A percentile compares a stretch with the other conserved stretches of the same genome.
phyloP scores from a whole-genome alignment of 1,140 invertebrate genomes.

The Drosophila repleta region DNA sequence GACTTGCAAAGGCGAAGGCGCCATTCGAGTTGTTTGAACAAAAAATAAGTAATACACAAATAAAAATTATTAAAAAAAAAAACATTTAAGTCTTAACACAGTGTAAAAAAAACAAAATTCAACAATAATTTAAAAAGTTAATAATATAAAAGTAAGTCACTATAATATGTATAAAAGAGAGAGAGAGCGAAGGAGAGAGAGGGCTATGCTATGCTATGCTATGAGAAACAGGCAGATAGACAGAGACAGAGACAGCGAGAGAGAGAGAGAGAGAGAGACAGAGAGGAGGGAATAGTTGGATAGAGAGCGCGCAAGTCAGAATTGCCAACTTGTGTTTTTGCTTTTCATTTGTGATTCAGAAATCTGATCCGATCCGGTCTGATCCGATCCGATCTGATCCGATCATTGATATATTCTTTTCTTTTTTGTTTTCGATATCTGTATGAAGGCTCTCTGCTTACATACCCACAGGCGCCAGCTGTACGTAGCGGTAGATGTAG shows the following conservation, averaged over 20 bases:
- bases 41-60: constrained; percentile 49
- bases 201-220: constrained; percentile 38
- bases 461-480: constrained; percentile 93
- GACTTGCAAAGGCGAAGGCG: constrained; percentile 45
- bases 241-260: constrained; percentile 17
- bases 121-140: constrained; percentile 80
- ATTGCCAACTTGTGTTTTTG: constrained; percentile 50
- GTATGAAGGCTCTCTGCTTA: constrained; percentile 84
- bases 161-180: constrained; percentile 1
- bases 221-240: constrained; percentile 45
- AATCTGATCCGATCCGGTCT: no score
- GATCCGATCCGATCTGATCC: no score
- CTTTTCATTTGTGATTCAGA: constrained; percentile 17
- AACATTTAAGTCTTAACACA: constrained; percentile 37
- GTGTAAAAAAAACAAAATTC: constrained; percentile 76
- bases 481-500: constrained; percentile 99
- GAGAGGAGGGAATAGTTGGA: constrained; percentile 22
- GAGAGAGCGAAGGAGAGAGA: constrained; percentile 1
- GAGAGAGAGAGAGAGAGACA: constrained; percentile 5
- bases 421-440: not conserved
- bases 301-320: constrained; percentile 71
- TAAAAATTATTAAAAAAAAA: constrained; percentile 63
- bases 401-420: constrained; percentile 6
- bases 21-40: constrained; percentile 36
- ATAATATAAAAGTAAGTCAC: constrained; percentile 64